phyloP scores from a whole-genome alignment of 2,888 invertebrate species.

The Rhaphigaster nebulosa region DNA sequence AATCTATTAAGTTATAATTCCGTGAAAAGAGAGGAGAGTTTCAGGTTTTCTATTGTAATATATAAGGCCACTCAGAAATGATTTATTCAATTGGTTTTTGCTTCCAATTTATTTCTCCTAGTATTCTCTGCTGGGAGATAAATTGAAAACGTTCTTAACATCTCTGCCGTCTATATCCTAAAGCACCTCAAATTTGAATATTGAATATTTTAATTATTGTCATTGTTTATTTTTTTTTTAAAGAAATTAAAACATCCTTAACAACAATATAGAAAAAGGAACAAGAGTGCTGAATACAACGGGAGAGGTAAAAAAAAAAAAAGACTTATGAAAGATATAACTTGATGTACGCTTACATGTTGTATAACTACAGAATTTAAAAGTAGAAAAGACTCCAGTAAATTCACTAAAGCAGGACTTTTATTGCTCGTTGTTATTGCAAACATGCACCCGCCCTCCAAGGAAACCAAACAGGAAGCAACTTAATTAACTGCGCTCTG shows the following conservation, averaged over 20 bases:
- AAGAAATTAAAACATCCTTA: neutral
- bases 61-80: neutral
- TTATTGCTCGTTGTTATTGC: neutral
- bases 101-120: neutral
- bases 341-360: neutral
- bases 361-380: neutral
- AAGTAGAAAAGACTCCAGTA: neutral
- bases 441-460: neutral
- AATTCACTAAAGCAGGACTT: neutral
- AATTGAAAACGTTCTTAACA: neutral
- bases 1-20: constrained; percentile 1
- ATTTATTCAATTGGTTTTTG: neutral
- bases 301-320: neutral
- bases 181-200: too few species aligned
- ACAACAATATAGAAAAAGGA: neutral
- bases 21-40: neutral
- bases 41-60: neutral
- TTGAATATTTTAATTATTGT: too few species aligned
- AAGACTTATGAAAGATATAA: neutral
- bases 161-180: neutral
- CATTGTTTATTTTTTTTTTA: neutral
- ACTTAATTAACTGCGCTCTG: neutral
- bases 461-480: neutral
- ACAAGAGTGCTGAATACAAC: neutral
- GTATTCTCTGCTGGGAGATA: neutral